Percentiles rank a stretch among this genome's conserved stretches.
Conservation (phyloP, 2,888 invertebrate species). For the Andrena chrysosceles region DNA sequence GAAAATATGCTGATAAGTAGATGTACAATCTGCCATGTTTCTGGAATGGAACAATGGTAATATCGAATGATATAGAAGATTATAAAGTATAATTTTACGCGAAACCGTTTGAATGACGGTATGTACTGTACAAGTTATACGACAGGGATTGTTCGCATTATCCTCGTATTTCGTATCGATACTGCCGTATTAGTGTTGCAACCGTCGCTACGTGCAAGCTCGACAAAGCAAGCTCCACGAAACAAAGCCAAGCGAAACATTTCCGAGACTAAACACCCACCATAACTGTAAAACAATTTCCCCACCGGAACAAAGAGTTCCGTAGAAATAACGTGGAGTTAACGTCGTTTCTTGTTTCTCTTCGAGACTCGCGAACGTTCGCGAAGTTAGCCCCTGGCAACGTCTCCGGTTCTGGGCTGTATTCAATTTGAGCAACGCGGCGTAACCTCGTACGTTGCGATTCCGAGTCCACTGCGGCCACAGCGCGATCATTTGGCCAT, state of each 20-base stretch:
- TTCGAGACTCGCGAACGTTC: not conserved
- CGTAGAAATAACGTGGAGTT: constrained; percentile 21
- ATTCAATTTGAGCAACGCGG: constrained; percentile 19
- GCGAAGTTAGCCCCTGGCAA: not conserved
- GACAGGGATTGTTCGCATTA: not conserved
- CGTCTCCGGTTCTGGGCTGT: not conserved
- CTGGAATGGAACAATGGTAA: not conserved
- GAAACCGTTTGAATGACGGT: not conserved
- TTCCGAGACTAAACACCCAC: constrained; percentile 14
- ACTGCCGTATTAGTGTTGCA: not conserved
- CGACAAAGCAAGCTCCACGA: not conserved
- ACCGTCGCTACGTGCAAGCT: not conserved
- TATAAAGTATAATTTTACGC: not conserved
- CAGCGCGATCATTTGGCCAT: constrained; percentile 39
- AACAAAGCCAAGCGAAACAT: not conserved
- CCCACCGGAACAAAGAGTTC: constrained; percentile 4
- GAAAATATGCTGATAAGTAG: not conserved
- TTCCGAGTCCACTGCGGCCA: constrained; percentile 20
- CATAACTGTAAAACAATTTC: constrained; percentile 23
- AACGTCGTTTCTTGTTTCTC: constrained; percentile 2
- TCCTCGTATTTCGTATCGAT: not conserved
- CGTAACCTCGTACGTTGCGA: constrained; percentile 30
- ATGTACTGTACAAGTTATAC: not conserved
- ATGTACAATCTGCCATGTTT: not conserved
- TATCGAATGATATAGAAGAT: too few species aligned